Evolutionary conservation across 2,797 vertebrate species (phyloP), one percentile per base, ranked within the genome.

Genomic region (Notoglanidium macrostoma): DNA sequence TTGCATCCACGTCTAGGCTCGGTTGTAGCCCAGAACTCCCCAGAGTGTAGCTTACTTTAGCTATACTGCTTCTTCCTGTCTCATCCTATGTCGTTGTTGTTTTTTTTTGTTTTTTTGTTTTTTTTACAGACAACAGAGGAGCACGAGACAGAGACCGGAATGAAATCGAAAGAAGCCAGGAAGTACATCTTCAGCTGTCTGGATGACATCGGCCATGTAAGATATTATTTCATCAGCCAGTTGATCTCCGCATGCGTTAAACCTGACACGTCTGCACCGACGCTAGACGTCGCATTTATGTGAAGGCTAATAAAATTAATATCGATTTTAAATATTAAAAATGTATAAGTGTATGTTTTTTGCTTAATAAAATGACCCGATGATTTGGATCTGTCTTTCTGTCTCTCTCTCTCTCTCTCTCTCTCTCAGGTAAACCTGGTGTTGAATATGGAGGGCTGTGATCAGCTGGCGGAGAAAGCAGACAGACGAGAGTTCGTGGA

Each of bases 101-200:
- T 46, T 46, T 46, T 46, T 46, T 46, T 46, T 3, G 7, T 46
- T 3, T 46, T 3, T 46, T 3, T 46, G 7, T n/a, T n/a, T n/a
- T n/a, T 85, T 59, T 84, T 88, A 77, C 94, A 99, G 98, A 97
- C 97, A 74, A 96, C 98, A 85, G 98, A 99, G 92, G 97, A 98
- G 82, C 98, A 99, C 0, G 98, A 99, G 93, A 95, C 97, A 77
- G 98, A 99, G 94, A 99, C 98, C 5, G 97, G 98, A 85, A 97
- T 99, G 93, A 99, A 99, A 95, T 99, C 98, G 92, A 99, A 99
- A 95, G 98, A 99, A 93, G 98, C 98, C 94, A 96, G 98, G 90
- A 99, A 99, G 95, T 99, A 99, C 93, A 99, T 99, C 95, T 99
- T 99, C 95, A 98, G 95, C 96, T 98, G 96, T 96, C 96, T 99